phyloP scores from a whole-genome alignment of 1,140 invertebrate species.

The Heliothis subflexa region DNA sequence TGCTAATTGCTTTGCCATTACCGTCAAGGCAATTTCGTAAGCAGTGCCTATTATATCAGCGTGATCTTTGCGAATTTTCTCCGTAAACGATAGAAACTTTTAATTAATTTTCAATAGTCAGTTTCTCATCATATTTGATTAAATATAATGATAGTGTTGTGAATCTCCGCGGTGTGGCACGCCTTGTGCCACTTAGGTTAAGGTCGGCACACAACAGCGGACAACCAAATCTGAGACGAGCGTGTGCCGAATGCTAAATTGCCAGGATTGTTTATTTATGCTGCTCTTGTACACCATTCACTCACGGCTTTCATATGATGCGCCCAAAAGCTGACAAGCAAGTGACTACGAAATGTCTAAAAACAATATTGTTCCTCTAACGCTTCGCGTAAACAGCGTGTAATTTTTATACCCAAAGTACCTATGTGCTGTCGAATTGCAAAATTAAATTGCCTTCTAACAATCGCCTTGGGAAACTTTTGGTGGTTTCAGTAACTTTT shows the following conservation, averaged over 20 bases:
- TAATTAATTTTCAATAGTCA: constrained; percentile 40
- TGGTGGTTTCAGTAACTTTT: constrained; percentile 7
- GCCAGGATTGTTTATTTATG: constrained; percentile 49
- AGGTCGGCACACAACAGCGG: constrained; percentile 48
- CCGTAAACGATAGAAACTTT: constrained; percentile 7
- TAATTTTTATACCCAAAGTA: neutral
- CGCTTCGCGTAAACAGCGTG: neutral
- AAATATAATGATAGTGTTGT: constrained; percentile 31
- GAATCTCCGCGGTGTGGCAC: constrained; percentile 41
- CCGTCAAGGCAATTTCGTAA: constrained; percentile 50
- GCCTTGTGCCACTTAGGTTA: constrained; percentile 52
- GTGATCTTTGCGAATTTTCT: constrained; percentile 27
- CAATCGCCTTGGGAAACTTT: constrained; percentile 17
- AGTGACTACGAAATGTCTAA: constrained; percentile 36
- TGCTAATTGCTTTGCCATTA: constrained; percentile 53
- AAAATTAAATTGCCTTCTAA: constrained; percentile 4
- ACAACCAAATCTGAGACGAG: constrained; percentile 45
- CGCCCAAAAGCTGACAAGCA: constrained; percentile 21
- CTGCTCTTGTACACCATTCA: constrained; percentile 45
- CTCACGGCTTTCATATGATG: constrained; percentile 47
- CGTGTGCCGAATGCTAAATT: constrained; percentile 51
- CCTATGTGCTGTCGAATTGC: neutral
- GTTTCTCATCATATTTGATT: constrained; percentile 36
- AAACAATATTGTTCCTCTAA: constrained; percentile 22
- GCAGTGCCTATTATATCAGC: constrained; percentile 18